A percentile compares a stretch with the other conserved stretches of the same genome.
Conservation (phyloP, 2,797 vertebrate genomes). For the Acipenser ruthenus region DNA sequence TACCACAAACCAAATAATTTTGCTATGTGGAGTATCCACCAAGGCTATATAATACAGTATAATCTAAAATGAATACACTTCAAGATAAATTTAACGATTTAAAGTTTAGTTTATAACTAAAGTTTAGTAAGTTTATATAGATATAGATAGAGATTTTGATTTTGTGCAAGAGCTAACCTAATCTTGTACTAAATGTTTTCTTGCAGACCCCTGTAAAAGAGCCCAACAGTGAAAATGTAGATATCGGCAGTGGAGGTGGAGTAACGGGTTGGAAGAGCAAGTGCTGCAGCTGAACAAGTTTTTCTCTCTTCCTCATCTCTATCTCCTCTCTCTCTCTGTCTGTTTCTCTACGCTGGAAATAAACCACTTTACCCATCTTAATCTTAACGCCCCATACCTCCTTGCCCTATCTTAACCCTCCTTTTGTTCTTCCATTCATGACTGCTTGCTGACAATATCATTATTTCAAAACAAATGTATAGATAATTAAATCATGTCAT, state of each 20-base stretch:
- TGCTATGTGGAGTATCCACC: too few relatives aligned
- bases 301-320: slow-evolving; percentile 44
- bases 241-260: slow-evolving; percentile 90
- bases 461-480: slow-evolving; percentile 63
- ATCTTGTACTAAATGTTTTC: slow-evolving; percentile 18
- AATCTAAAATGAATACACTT: too few relatives aligned
- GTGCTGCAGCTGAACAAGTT: slow-evolving; percentile 83
- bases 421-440: slow-evolving; percentile 58
- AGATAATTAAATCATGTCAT: slow-evolving; percentile 74
- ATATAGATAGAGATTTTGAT: too few relatives aligned
- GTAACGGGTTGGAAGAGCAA: slow-evolving; percentile 98
- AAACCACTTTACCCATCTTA: slow-evolving; percentile 61
- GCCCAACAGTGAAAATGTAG: slow-evolving; percentile 98
- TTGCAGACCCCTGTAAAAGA: slow-evolving; percentile 96
- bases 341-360: slow-evolving; percentile 34
- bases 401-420: slow-evolving; percentile 23
- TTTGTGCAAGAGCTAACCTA: too few relatives aligned
- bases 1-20: too few relatives aligned
- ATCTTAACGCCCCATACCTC: slow-evolving; percentile 37
- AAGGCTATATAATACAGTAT: too few relatives aligned
- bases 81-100: too few relatives aligned
- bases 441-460: slow-evolving; percentile 65
- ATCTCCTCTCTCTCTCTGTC: slow-evolving; percentile 25
- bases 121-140: too few relatives aligned
- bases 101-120: too few relatives aligned